Conservation (phyloP, 1,140 invertebrate genomes). For the Archivesica marissinica region DNA sequence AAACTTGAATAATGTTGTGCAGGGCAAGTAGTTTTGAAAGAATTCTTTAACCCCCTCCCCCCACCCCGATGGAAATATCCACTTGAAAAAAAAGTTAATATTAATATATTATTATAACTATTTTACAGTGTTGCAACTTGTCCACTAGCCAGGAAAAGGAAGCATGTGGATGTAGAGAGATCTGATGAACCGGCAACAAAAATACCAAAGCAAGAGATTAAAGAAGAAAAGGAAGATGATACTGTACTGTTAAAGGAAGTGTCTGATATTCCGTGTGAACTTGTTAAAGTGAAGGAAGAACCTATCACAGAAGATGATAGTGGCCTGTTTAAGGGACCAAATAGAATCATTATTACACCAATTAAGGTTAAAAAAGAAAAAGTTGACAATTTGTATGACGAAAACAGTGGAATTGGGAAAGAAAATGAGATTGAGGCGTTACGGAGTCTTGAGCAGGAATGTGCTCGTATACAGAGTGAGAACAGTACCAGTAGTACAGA, state of each 20-base stretch:
- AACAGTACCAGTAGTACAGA: not conserved
- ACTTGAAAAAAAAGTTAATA: too few species aligned
- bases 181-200: not conserved
- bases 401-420: slow-evolving; percentile 20
- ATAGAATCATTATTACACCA: slow-evolving; percentile 86
- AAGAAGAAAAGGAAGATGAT: slow-evolving; percentile 56
- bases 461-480: not conserved
- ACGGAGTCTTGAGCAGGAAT: slow-evolving; percentile 41
- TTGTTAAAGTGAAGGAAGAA: slow-evolving; percentile 42
- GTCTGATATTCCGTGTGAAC: slow-evolving; percentile 32
- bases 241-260: slow-evolving; percentile 41
- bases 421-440: slow-evolving; percentile 51
- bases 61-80: too few species aligned
- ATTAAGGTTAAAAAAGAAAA: slow-evolving; percentile 34
- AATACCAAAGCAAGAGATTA: slow-evolving; percentile 23
- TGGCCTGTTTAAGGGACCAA: slow-evolving; percentile 91
- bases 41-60: too few species aligned
- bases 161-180: not conserved
- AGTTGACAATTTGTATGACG: slow-evolving; percentile 27
- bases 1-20: too few species aligned
- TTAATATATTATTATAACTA: not conserved
- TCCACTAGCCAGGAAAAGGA: slow-evolving; percentile 26
- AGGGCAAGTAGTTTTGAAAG: too few species aligned
- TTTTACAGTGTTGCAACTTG: slow-evolving; percentile 17
- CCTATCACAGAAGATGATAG: slow-evolving; percentile 62